Conservation (phyloP, 2,888 invertebrate genomes). For the Geotrupes spiniger region DNA sequence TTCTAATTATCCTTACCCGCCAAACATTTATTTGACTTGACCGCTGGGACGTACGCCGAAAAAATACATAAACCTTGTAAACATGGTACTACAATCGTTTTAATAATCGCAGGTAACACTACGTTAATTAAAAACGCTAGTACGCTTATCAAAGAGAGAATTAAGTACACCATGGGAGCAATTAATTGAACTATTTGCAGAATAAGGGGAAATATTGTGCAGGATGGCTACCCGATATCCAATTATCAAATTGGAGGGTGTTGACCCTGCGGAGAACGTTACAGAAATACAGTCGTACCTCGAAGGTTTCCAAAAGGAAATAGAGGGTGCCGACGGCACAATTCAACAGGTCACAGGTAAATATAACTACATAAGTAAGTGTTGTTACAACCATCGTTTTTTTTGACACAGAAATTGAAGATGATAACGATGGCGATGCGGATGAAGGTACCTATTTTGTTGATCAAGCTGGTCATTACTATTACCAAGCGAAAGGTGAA, state of each 20-base stretch:
- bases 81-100: too few species aligned
- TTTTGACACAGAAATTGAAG: conserved; percentile 30
- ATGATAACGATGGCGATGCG: conserved; percentile 50
- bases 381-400: background rate
- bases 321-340: conserved; percentile 58
- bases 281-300: conserved; percentile 78
- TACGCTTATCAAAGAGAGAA: too few species aligned
- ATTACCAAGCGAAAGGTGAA: conserved; percentile 70
- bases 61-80: too few species aligned
- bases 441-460: conserved; percentile 75
- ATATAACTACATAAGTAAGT: conserved; percentile 14
- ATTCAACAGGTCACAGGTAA: conserved; percentile 50
- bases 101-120: too few species aligned
- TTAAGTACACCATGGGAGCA: background rate
- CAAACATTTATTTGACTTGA: background rate
- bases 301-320: conserved; percentile 79
- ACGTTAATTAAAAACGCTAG: too few species aligned
- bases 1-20: background rate
- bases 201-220: conserved; percentile 18
- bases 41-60: too few species aligned
- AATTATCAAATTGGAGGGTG: conserved; percentile 49
- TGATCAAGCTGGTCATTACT: conserved; percentile 79
- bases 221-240: conserved; percentile 47
- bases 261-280: conserved; percentile 53
- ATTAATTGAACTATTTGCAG: background rate